These are phyloP conservation scores for Ceratina calcarata DNA, from an alignment of 1,140 invertebrate genomes.

Conservation along the genomic window DNA sequence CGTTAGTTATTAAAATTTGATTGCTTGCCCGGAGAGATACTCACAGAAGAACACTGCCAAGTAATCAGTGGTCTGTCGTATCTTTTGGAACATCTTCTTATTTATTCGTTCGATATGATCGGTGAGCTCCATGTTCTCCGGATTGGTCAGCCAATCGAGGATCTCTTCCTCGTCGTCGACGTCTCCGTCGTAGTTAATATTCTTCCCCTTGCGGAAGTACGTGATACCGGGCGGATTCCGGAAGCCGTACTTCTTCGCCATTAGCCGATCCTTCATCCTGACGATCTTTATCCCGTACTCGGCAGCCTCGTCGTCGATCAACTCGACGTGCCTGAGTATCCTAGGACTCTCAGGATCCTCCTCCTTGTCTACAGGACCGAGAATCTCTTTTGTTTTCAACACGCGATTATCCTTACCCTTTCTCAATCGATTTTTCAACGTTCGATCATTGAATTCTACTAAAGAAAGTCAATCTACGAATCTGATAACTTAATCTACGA, in stretches of 20 bases:
- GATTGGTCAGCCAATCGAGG: constrained; percentile 95
- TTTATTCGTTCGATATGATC: constrained; percentile 97
- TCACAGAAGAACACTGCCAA: constrained; percentile 97
- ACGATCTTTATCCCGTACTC: constrained; percentile 96
- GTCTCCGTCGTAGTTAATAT: constrained; percentile 95
- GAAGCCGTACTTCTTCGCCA: constrained; percentile 97
- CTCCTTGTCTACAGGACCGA: constrained; percentile 86
- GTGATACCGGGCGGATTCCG: constrained; percentile 93
- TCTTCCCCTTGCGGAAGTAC: constrained; percentile 94
- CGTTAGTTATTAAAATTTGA: background rate
- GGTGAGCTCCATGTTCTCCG: constrained; percentile 96
- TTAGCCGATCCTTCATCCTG: constrained; percentile 92
- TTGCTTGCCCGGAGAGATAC: constrained; percentile 73
- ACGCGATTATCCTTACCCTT: too few species aligned
- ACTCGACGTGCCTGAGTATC: constrained; percentile 90
- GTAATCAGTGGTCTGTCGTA: constrained; percentile 93
- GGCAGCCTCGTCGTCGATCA: constrained; percentile 94
- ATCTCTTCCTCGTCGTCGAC: constrained; percentile 96
- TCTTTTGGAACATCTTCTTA: constrained; percentile 95
- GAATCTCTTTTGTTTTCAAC: constrained; percentile 1
- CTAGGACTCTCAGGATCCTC: constrained; percentile 89
- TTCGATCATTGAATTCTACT: background rate
- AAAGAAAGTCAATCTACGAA: background rate
- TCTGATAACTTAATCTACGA: background rate
- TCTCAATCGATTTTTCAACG: too few species aligned